Evolutionary conservation across 2,888 invertebrate genomes (phyloP).

Genomic region (Automeris io): DNA sequence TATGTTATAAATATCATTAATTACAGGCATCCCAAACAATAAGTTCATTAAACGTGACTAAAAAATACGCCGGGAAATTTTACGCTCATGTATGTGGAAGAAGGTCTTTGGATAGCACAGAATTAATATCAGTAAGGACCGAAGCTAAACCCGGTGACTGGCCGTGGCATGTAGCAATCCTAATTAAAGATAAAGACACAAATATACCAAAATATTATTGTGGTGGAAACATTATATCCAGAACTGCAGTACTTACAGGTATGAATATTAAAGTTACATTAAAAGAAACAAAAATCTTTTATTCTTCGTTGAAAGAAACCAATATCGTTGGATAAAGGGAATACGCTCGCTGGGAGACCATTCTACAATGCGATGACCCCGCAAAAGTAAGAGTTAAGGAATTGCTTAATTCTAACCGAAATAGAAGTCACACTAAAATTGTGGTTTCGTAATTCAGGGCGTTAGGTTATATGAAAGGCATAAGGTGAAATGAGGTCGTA

Average conservation of each 20-base stretch:
- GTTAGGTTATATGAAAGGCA: no score
- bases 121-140: slow-evolving; percentile 46
- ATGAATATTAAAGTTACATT: background rate
- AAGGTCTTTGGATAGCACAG: slow-evolving; percentile 45
- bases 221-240: slow-evolving; percentile 60
- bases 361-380: no score
- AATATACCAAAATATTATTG: slow-evolving; percentile 41
- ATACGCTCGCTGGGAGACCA: no score
- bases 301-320: no score
- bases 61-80: slow-evolving; percentile 15
- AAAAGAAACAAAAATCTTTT: no score
- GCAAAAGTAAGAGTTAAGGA: no score
- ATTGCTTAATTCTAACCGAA: no score
- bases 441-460: no score
- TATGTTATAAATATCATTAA: background rate
- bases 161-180: slow-evolving; percentile 66
- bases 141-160: slow-evolving; percentile 56
- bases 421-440: no score
- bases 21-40: slow-evolving; percentile 39
- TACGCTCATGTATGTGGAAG: slow-evolving; percentile 54
- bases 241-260: slow-evolving; percentile 63
- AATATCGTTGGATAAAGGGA: no score
- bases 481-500: no score
- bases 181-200: slow-evolving; percentile 26
- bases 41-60: slow-evolving; percentile 35